Evolutionary conservation across 2,888 invertebrate species (phyloP).

Genomic region (Sipha maydis): DNA sequence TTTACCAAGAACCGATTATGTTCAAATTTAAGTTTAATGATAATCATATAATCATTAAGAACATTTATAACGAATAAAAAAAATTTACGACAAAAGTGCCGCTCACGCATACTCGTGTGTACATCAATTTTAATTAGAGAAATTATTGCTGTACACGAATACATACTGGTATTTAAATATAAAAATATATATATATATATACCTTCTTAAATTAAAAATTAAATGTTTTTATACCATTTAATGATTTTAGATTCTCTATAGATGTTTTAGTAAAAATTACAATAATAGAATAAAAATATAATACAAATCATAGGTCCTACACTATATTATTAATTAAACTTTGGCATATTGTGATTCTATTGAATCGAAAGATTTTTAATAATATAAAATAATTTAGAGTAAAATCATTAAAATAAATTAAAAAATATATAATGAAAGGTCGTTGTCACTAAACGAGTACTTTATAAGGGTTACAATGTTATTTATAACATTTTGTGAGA

Average conservation of each 20-base stretch:
- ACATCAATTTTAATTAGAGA: not conserved
- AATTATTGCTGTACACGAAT: not conserved
- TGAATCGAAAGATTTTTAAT: no score
- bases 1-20: not conserved
- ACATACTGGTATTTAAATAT: not conserved
- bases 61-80: not conserved
- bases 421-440: no score
- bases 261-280: no score
- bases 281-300: not conserved
- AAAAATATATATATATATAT: not conserved
- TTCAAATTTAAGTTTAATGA: not conserved
- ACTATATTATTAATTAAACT: not conserved
- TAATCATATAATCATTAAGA: not conserved
- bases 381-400: no score
- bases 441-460: no score
- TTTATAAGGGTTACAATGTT: no score
- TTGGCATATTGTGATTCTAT: not conserved
- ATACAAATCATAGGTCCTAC: not conserved
- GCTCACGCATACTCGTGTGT: not conserved
- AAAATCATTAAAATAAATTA: no score
- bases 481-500: no score
- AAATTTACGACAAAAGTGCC: not conserved
- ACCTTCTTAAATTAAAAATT: no score
- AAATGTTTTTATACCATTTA: not conserved
- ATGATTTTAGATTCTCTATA: no score